phyloP scores from a whole-genome alignment of 2,797 vertebrate genomes.

The Scleropages formosus region DNA sequence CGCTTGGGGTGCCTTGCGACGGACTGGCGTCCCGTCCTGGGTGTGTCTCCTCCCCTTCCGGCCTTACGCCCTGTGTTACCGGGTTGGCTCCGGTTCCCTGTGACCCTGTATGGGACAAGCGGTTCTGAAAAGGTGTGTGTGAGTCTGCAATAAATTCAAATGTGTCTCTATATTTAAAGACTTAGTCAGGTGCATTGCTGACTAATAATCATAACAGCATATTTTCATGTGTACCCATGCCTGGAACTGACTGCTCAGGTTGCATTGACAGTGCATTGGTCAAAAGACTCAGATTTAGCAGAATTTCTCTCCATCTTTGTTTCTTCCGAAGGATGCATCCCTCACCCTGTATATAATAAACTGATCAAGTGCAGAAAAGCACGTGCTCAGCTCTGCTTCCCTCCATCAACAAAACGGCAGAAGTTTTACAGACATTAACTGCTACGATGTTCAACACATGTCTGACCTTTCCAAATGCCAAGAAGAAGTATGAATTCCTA shows the following conservation, averaged over 20 bases:
- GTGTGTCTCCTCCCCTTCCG: too few species aligned
- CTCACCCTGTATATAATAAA: constrained; percentile 24
- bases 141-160: too few species aligned
- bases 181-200: constrained; percentile 59
- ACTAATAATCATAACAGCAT: constrained; percentile 69
- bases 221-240: background rate
- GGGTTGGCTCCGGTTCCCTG: too few species aligned
- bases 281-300: constrained; percentile 6
- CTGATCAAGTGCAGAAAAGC: constrained; percentile 31
- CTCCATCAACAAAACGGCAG: constrained; percentile 39
- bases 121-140: too few species aligned
- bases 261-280: constrained; percentile 15
- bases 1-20: too few species aligned
- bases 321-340: background rate
- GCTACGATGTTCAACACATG: constrained; percentile 50
- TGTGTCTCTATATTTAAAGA: constrained; percentile 24
- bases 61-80: too few species aligned
- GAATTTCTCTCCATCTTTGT: constrained; percentile 46
- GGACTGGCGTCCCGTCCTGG: too few species aligned
- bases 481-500: constrained; percentile 47
- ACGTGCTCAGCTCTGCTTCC: constrained; percentile 25
- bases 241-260: constrained; percentile 27
- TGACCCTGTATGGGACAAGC: too few species aligned
- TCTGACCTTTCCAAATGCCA: constrained; percentile 58
- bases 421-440: constrained; percentile 51